Evolutionary conservation across 2,113 vertebrate species (phyloP), one percentile per base, ranked within the genome.

Genomic region (Bambusicola thoracicus): DNA sequence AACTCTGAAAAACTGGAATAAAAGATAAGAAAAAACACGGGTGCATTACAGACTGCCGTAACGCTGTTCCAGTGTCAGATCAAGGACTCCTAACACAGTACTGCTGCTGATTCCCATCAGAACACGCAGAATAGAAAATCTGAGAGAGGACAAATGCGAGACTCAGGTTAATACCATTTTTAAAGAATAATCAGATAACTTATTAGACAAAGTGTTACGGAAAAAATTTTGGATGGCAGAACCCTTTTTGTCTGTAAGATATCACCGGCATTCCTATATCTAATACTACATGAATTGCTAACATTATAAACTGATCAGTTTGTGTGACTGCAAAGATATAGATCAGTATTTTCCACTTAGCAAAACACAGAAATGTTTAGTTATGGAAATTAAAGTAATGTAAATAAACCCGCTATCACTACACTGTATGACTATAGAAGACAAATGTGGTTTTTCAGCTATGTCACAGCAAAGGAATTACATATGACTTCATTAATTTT

Each of bases 401-500:
- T 77, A 96, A 93, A 81, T 51, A 83, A 90, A 81, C 7, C 8
- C 72, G 22, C 10, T 68, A 5, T 34, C 40, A 9, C 46, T 88
- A 59, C 7, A 29, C 1, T 82, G 62, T 83, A 27, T 40, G 51
- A 72, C 22, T 85, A 51, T 17, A 75, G 73, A 84, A 94, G 76
- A 78, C 19, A 41, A 82, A 82, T 1, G 3, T 40, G 30, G 13
- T 59, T 66, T 81, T 82, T 85, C 41, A 82, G 44, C 24, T 59
- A 15, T 70, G 43, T 61, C 18, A n/a, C 25, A 65, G 76, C 38
- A 61, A 89, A 79, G 75, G 59, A 87, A 36, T 65, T 53, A 70
- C 41, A 69, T 77, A 51, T 63, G 53, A 77, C 29, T 83, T 91
- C 65, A 92, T 91, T 75, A 74, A 18, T 81, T 86, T 88, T 68